phyloP scores from a whole-genome alignment of 1,140 invertebrate genomes.

The Myzus persicae region DNA sequence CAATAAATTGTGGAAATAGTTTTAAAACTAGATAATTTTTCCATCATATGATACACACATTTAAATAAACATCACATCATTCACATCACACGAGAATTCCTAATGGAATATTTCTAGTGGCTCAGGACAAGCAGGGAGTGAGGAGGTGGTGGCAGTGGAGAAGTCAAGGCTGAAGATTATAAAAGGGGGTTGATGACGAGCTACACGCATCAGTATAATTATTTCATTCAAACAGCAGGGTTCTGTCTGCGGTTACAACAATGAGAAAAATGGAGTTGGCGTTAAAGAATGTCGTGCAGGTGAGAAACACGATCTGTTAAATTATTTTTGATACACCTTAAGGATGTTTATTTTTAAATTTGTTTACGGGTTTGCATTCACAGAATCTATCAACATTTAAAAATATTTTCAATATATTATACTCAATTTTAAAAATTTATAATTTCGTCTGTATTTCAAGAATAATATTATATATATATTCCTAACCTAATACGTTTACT shows the following conservation, averaged over 20 bases:
- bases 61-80: neutral
- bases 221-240: slow-evolving; percentile 43
- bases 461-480: neutral
- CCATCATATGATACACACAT: neutral
- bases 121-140: neutral
- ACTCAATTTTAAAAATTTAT: neutral
- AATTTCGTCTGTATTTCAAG: neutral
- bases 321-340: neutral
- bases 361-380: neutral
- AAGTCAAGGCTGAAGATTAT: slow-evolving; percentile 49
- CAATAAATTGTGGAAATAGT: neutral
- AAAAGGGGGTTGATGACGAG: slow-evolving; percentile 51
- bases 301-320: slow-evolving; percentile 11
- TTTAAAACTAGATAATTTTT: neutral
- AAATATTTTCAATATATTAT: neutral
- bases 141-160: neutral
- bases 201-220: slow-evolving; percentile 49
- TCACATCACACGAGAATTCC: slow-evolving; percentile 22
- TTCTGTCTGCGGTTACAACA: slow-evolving; percentile 49
- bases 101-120: slow-evolving; percentile 40
- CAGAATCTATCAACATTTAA: neutral
- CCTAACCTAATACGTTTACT: neutral
- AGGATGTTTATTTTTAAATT: neutral
- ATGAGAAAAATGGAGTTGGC: slow-evolving; percentile 31
- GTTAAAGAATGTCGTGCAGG: slow-evolving; percentile 40